Evolutionary conservation across 2,888 invertebrate species (phyloP).

Genomic region (Pyrochroa serraticornis): DNA sequence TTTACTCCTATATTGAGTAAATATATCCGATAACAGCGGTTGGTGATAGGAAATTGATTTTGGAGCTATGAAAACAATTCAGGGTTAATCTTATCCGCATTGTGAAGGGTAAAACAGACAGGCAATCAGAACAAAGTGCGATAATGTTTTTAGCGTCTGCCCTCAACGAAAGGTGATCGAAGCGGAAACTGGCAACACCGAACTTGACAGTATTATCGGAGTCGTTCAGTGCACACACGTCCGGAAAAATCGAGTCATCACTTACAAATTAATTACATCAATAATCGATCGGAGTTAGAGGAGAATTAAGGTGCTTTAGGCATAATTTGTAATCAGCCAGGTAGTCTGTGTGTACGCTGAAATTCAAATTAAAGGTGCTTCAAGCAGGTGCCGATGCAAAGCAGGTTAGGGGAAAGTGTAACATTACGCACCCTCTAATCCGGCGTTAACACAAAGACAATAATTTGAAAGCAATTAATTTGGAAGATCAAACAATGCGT

Average conservation of each 20-base stretch:
- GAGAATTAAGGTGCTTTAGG: slow-evolving; percentile 16
- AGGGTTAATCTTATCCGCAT: slow-evolving; percentile 38
- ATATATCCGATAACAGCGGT: slow-evolving; percentile 24
- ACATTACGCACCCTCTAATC: slow-evolving; percentile 10
- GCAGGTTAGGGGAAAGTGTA: background rate
- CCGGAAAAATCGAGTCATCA: background rate
- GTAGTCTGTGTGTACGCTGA: slow-evolving; percentile 14
- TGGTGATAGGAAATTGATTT: slow-evolving; percentile 31
- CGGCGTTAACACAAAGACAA: slow-evolving; percentile 7
- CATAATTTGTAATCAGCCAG: slow-evolving; percentile 18
- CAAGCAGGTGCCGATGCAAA: slow-evolving; percentile 21
- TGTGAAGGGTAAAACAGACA: slow-evolving; percentile 32
- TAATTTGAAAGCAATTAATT: slow-evolving; percentile 11
- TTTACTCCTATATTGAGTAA: slow-evolving; percentile 15
- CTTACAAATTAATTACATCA: slow-evolving; percentile 9
- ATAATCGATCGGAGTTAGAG: slow-evolving; percentile 13
- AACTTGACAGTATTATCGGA: too few species aligned
- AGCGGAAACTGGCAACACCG: too few species aligned
- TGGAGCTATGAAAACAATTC: slow-evolving; percentile 41
- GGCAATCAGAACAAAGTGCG: slow-evolving; percentile 41
- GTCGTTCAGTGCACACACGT: background rate
- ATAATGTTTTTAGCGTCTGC: slow-evolving; percentile 37
- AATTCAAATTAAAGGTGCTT: slow-evolving; percentile 21
- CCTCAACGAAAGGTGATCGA: background rate
- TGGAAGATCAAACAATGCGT: background rate